Base-by-base conservation (phyloP, 1,140 invertebrate species). In the Wiebesia pumilae region DNA sequence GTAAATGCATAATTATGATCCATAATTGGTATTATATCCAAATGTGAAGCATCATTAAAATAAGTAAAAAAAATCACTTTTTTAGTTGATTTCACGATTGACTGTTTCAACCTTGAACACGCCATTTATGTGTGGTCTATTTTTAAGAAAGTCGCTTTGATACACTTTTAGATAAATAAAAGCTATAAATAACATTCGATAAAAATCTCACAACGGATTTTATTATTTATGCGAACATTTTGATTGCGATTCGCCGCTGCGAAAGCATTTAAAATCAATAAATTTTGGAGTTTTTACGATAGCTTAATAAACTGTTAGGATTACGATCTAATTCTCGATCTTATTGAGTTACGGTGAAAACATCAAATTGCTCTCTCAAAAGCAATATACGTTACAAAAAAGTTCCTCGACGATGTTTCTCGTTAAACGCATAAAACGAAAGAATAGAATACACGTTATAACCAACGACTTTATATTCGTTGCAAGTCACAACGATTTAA, bases 51-150 rank as follows among this genome's bases (percentile, higher is more conserved):
- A 7, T 40, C 33, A 30, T 21, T 40, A 9, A 12, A 75, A n/a
- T n/a, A 38, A 33, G 38, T n/a, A 75, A 43, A 43, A 71, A 71
- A 35, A 43, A 40, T n/a, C 27, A 2, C 6, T 2, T 43, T 75
- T 75, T 75, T 38, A 75, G 35, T 27, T 43, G 43, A 75, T 75
- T 75, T 75, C 38, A 40, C 12, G 71, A 75, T 43, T 75, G 38
- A 43, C 33, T 43, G 27, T 75, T 33, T 75, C 21, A 43, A 14
- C 71, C 71, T 75, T 75, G 71, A 43, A 43, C 43, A 14, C 24
- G 24, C 71, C 71, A 43, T 75, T 75, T 75, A 75, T 27, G 40
- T 75, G 14, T 38, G 12, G 24, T 75, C 71, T 75, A 75, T 43
- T 75, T 40, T 27, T 73, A 73, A 38, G 40, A 73, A 73, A 62